Evolutionary conservation across 2,113 vertebrate genomes (phyloP), one percentile per base, ranked within the genome.

Genomic region (Plecotus auritus): DNA sequence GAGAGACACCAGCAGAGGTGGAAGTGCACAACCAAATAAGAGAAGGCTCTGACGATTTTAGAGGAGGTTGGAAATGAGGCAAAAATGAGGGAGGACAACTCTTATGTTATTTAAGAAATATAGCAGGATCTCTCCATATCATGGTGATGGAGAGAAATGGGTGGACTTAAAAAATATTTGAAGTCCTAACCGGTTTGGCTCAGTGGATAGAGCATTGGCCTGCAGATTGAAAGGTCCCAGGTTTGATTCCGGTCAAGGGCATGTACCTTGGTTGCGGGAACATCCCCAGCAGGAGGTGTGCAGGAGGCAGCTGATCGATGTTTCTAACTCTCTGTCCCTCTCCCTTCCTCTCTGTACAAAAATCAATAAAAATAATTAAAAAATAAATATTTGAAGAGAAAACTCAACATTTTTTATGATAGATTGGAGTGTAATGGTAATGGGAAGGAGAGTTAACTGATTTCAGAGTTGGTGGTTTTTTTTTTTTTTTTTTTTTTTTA

Each of bases 101-200:
- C 18, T 17, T 28, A 40, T 1, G 0, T 47, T 80, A 18, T 42
- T 83, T 88, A 28, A 67, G 23, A 73, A 72, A 93, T 9, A 56
- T 17, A 26, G 42, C 1, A 7, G 9, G 1, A 67, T 17, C n/a
- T 4, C 7, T 2, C 45, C 7, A 26, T 6, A n/a, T 28, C 49
- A 11, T 30, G 14, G 42, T 82, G 47, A 80, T 74, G 35, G 61
- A 73, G 23, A 73, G 30, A 86, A 35, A 73, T 35, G 49, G 10
- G 20, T 59, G 4, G 16, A 59, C 11, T 26, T 74, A 7, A 74
- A 30, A 69, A 59, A 40, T 54, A 37, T 20, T 54, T 47, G 26
- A 74, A 74, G 51, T 54, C 51, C 5, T 18, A 18, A 54, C 5
- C 6, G 18, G 51, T 54, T 54, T 54, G 51, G 51, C 51, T 54